Evolutionary conservation across 2,888 invertebrate genomes (phyloP).

Genomic region (Chaitophorus viminalis): DNA sequence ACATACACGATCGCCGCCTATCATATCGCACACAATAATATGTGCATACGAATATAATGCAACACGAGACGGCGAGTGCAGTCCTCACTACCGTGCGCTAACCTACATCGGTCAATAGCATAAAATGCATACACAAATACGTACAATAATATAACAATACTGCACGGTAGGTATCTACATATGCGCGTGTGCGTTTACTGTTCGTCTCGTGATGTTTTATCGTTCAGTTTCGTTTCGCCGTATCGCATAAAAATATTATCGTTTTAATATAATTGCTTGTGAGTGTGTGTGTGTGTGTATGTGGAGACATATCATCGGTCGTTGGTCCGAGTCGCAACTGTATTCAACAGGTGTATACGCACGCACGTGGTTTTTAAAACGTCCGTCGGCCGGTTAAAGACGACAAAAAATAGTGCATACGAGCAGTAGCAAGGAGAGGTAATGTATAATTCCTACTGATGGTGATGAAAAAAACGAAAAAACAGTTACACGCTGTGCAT

Average conservation of each 20-base stretch:
- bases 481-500: constrained; percentile 32
- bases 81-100: neutral
- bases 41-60: neutral
- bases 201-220: neutral
- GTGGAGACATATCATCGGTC: neutral
- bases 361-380: neutral
- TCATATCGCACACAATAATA: constrained; percentile 25
- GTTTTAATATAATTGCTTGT: neutral
- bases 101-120: constrained; percentile 19
- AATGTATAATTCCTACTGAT: neutral
- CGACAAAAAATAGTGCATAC: neutral
- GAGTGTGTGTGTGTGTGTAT: neutral
- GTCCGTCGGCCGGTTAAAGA: constrained; percentile 6
- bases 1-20: neutral
- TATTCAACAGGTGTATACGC: neutral
- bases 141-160: too few species aligned
- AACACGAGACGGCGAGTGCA: neutral
- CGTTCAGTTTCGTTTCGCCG: neutral
- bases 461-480: neutral
- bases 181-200: neutral
- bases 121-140: neutral
- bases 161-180: too few species aligned
- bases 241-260: neutral
- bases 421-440: neutral
- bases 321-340: constrained; percentile 14